Conservation (phyloP, 2,888 invertebrate species). For the Thereva nobilitata region DNA sequence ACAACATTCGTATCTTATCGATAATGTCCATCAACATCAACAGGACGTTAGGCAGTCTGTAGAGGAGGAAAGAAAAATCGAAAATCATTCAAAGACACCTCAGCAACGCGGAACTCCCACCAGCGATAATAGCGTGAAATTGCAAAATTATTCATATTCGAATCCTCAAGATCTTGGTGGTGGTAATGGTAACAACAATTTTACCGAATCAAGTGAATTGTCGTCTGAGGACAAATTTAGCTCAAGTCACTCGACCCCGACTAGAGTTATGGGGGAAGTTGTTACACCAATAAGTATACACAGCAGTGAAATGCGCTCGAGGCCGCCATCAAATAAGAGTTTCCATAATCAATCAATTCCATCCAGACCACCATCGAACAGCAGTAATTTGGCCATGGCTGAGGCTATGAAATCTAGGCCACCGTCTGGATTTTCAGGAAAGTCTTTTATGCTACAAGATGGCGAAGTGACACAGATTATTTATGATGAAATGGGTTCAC, state of each 20-base stretch:
- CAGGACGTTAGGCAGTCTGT: background rate
- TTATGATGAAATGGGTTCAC: slow-evolving; percentile 46
- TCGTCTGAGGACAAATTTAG: slow-evolving; percentile 37
- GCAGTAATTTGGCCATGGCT: slow-evolving; percentile 48
- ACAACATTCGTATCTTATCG: slow-evolving; percentile 4
- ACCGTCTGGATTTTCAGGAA: slow-evolving; percentile 53
- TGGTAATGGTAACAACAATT: slow-evolving; percentile 2
- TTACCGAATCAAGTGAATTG: slow-evolving; percentile 29
- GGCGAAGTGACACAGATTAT: slow-evolving; percentile 44
- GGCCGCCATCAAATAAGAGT: slow-evolving; percentile 24
- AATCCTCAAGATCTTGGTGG: background rate
- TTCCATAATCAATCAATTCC: slow-evolving; percentile 60
- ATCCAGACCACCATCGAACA: slow-evolving; percentile 57
- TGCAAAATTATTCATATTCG: slow-evolving; percentile 9
- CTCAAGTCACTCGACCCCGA: slow-evolving; percentile 40
- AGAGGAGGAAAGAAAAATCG: slow-evolving; percentile 24
- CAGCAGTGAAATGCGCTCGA: background rate
- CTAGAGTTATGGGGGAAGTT: slow-evolving; percentile 27
- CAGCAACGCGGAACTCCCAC: slow-evolving; percentile 6
- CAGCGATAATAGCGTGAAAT: slow-evolving; percentile 10
- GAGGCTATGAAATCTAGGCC: slow-evolving; percentile 44
- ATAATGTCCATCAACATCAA: slow-evolving; percentile 9
- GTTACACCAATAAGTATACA: slow-evolving; percentile 13
- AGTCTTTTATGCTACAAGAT: slow-evolving; percentile 52
- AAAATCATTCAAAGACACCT: slow-evolving; percentile 4